phyloP scores from a whole-genome alignment of 2,888 invertebrate genomes.

The Hanleya hanleyi region DNA sequence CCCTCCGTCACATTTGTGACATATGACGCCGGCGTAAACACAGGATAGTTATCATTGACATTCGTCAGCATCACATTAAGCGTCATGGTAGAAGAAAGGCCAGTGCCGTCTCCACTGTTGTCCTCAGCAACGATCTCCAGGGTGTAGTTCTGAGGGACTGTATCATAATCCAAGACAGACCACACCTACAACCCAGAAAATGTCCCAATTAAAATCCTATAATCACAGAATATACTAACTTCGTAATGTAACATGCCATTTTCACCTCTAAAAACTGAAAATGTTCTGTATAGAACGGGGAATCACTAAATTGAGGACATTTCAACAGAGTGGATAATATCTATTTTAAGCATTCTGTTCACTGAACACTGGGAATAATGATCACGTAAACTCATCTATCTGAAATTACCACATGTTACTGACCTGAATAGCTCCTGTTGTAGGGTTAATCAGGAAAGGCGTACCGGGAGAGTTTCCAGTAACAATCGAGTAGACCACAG shows the following conservation, averaged over 20 bases:
- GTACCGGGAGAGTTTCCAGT: not conserved
- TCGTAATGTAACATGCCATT: no score
- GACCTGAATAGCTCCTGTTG: constrained; percentile 27
- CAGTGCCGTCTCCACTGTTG: constrained; percentile 31
- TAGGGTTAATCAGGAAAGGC: constrained; percentile 22
- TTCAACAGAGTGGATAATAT: no score
- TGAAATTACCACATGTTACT: no score
- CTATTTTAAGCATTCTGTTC: not conserved
- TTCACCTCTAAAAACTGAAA: no score
- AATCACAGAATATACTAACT: no score
- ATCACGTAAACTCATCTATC: no score
- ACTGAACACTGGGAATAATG: not conserved
- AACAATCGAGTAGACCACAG: constrained; percentile 26
- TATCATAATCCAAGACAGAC: constrained; percentile 18
- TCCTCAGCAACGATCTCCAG: constrained; percentile 23
- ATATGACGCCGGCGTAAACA: constrained; percentile 27
- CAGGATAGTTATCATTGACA: constrained; percentile 52
- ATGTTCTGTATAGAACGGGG: no score
- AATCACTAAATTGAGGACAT: no score
- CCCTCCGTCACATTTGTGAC: constrained; percentile 28
- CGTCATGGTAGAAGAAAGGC: constrained; percentile 32
- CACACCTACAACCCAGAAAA: not conserved
- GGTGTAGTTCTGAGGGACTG: constrained; percentile 7
- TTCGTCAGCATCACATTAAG: constrained; percentile 45
- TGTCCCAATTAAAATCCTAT: no score